Evolutionary conservation across 2,888 invertebrate species (phyloP).

Genomic region (Spilarctia lutea): DNA sequence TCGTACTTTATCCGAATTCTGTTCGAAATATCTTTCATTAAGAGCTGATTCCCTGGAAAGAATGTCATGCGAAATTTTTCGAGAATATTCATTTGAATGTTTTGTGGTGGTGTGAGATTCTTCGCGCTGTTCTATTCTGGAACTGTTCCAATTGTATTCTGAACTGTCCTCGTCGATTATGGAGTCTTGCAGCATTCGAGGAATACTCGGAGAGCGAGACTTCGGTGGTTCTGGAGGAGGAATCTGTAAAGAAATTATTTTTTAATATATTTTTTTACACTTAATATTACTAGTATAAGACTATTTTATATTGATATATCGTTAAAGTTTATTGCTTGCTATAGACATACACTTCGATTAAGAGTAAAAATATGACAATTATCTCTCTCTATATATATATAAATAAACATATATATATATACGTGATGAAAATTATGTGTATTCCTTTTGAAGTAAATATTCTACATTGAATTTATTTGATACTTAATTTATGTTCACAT

Average conservation of each 20-base stretch:
- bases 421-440: no score
- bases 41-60: slow-evolving; percentile 93
- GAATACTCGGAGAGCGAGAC: slow-evolving; percentile 82
- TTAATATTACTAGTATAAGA: background rate
- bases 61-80: slow-evolving; percentile 92
- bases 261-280: background rate
- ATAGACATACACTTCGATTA: no score
- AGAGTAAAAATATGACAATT: no score
- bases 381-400: no score
- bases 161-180: slow-evolving; percentile 77
- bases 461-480: no score
- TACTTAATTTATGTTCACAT: no score
- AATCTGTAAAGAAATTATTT: slow-evolving; percentile 66
- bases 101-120: slow-evolving; percentile 47
- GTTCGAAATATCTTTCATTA: slow-evolving; percentile 95
- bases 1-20: slow-evolving; percentile 90
- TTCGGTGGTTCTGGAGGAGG: slow-evolving; percentile 90
- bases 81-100: slow-evolving; percentile 70
- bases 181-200: slow-evolving; percentile 78
- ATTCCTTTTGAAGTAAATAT: no score
- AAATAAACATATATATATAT: no score
- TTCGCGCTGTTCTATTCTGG: slow-evolving; percentile 61
- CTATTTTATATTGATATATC: no score
- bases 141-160: slow-evolving; percentile 78
- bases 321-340: no score